Evolutionary conservation across 2,888 invertebrate genomes (phyloP).

Genomic region (Agrotis segetum): DNA sequence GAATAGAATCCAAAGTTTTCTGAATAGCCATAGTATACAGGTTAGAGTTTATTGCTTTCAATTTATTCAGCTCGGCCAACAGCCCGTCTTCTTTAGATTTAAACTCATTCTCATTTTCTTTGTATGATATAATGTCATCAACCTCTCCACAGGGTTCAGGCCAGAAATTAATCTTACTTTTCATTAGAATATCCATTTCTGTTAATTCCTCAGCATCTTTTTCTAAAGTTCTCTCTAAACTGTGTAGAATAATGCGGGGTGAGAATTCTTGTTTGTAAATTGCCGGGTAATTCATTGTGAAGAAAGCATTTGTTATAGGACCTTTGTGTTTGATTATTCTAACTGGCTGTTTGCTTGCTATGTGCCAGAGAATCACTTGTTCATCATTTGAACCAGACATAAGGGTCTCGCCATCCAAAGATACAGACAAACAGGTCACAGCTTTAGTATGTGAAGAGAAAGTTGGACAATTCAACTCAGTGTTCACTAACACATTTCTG

Average conservation of each 20-base stretch:
- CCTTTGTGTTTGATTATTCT: constrained; percentile 94
- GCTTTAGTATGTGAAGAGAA: constrained; percentile 93
- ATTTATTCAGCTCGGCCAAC: constrained; percentile 87
- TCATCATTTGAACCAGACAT: constrained; percentile 95
- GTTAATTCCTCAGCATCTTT: constrained; percentile 83
- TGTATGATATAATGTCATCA: constrained; percentile 62
- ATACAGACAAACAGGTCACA: constrained; percentile 94
- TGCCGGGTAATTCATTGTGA: constrained; percentile 91
- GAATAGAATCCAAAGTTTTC: constrained; percentile 80
- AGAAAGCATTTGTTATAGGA: constrained; percentile 93
- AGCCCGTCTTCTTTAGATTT: constrained; percentile 78
- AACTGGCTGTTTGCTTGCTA: constrained; percentile 94
- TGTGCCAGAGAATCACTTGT: constrained; percentile 95
- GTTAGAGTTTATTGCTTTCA: constrained; percentile 91
- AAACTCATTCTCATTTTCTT: constrained; percentile 73
- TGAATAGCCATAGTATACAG: constrained; percentile 90
- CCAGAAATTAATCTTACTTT: constrained; percentile 86
- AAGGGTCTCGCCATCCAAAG: constrained; percentile 93
- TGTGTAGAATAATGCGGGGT: constrained; percentile 90
- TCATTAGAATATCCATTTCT: constrained; percentile 85
- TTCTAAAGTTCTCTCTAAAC: constrained; percentile 92
- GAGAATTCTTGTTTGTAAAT: constrained; percentile 91
- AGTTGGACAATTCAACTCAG: constrained; percentile 86
- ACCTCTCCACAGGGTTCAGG: constrained; percentile 65
- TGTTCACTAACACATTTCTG: constrained; percentile 92